Conservation (phyloP, 2,797 vertebrate species). For the Amblyopsis hoosieri region DNA sequence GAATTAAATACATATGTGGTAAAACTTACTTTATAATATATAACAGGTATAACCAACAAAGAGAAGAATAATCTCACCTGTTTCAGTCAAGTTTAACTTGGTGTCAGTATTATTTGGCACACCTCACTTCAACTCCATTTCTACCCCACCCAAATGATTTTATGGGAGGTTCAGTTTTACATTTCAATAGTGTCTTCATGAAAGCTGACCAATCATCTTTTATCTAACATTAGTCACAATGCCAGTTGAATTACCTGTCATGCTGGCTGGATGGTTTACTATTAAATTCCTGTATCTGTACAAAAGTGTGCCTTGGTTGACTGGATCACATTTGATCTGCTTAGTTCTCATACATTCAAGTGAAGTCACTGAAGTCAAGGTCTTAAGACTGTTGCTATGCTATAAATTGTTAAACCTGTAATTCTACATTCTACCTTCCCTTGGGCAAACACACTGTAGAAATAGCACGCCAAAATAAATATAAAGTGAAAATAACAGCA, state of each 20-base stretch:
- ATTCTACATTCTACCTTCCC: conserved; percentile 24
- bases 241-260: conserved; percentile 15
- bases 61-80: conserved; percentile 26
- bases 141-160: not conserved
- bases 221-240: conserved; percentile 32
- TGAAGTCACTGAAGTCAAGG: not conserved
- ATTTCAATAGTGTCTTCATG: conserved; percentile 1
- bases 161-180: conserved; percentile 1
- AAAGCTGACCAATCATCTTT: conserved; percentile 36
- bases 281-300: not conserved
- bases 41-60: not conserved
- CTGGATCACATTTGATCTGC: too few relatives aligned
- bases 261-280: conserved; percentile 45
- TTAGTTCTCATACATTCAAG: too few relatives aligned
- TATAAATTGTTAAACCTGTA: conserved; percentile 20
- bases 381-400: not conserved
- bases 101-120: conserved; percentile 6
- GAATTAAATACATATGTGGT: not conserved
- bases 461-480: not conserved
- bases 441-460: not conserved
- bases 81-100: not conserved
- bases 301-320: too few relatives aligned
- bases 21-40: not conserved
- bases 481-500: not conserved
- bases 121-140: conserved; percentile 35